Conservation (phyloP, 2,888 invertebrate species). For the Epistrophe grossulariae region DNA sequence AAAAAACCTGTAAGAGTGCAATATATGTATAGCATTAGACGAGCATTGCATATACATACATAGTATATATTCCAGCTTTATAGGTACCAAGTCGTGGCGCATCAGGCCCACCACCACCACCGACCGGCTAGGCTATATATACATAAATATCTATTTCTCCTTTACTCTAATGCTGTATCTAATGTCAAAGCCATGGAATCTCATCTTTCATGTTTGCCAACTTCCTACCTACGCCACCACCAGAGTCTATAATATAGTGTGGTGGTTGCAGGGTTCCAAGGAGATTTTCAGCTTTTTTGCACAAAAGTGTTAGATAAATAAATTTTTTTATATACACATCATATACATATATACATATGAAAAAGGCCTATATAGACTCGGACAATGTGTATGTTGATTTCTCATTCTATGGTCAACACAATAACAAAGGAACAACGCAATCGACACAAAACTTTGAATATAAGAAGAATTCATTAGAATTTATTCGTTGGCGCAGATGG, state of each 20-base stretch:
- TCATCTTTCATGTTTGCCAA: slow-evolving; percentile 74
- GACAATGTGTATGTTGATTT: slow-evolving; percentile 30
- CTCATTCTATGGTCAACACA: slow-evolving; percentile 18
- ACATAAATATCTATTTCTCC: slow-evolving; percentile 52
- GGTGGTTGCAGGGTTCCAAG: slow-evolving; percentile 33
- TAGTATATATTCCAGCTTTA: slow-evolving; percentile 14
- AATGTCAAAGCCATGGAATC: slow-evolving; percentile 76
- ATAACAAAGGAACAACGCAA: slow-evolving; percentile 28
- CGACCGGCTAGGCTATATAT: too few relatives aligned
- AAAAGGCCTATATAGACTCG: slow-evolving; percentile 30
- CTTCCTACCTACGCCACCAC: slow-evolving; percentile 57
- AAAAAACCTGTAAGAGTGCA: slow-evolving; percentile 63
- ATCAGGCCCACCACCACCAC: slow-evolving; percentile 17
- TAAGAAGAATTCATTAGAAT: slow-evolving; percentile 58
- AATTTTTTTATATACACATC: slow-evolving; percentile 15
- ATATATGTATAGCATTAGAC: slow-evolving; percentile 53
- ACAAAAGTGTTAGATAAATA: slow-evolving; percentile 27
- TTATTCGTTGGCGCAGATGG: slow-evolving; percentile 60
- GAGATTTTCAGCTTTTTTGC: slow-evolving; percentile 32
- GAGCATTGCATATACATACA: slow-evolving; percentile 16
- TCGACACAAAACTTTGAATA: slow-evolving; percentile 25
- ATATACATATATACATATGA: neutral
- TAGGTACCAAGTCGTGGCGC: slow-evolving; percentile 11
- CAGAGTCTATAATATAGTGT: neutral
- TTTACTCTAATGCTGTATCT: slow-evolving; percentile 67